Percentiles rank a stretch among this genome's conserved stretches.
These are phyloP conservation scores for Montipora foliosa DNA, from an alignment of 64 coral and sea anemone species.

Conservation along the genomic window DNA sequence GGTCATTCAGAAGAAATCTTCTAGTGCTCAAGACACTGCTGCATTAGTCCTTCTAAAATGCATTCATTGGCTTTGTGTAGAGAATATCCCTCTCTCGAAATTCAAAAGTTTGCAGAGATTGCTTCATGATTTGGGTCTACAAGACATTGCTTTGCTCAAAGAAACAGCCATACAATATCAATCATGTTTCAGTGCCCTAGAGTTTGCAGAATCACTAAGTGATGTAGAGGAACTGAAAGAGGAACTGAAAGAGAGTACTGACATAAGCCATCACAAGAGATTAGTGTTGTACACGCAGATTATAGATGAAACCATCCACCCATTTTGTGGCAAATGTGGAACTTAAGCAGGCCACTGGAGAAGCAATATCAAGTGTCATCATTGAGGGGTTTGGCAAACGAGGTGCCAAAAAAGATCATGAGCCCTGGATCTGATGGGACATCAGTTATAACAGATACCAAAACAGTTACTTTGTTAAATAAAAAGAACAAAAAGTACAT, in stretches of 20 bases:
- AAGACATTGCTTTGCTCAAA: constrained; percentile 59
- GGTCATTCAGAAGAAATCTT: neutral
- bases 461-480: constrained; percentile 47
- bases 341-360: constrained; percentile 50
- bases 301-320: constrained; percentile 49
- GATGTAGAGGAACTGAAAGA: neutral
- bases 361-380: constrained; percentile 50
- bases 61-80: constrained; percentile 40
- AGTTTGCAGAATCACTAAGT: neutral
- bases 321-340: constrained; percentile 55
- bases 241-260: neutral
- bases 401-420: constrained; percentile 66
- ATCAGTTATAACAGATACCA: constrained; percentile 51
- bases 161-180: constrained; percentile 49
- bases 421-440: constrained; percentile 53
- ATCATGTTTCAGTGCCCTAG: constrained; percentile 22
- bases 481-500: constrained; percentile 19
- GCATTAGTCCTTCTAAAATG: constrained; percentile 49
- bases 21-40: neutral
- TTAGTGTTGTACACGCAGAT: constrained; percentile 43
- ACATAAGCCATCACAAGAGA: constrained; percentile 13
- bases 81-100: constrained; percentile 53
- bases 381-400: constrained; percentile 36
- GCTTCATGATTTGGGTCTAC: constrained; percentile 49
- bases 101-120: constrained; percentile 26